Base-by-base conservation (phyloP, 2,888 invertebrate species). In the Drosophila nr. perissopoda region DNA sequence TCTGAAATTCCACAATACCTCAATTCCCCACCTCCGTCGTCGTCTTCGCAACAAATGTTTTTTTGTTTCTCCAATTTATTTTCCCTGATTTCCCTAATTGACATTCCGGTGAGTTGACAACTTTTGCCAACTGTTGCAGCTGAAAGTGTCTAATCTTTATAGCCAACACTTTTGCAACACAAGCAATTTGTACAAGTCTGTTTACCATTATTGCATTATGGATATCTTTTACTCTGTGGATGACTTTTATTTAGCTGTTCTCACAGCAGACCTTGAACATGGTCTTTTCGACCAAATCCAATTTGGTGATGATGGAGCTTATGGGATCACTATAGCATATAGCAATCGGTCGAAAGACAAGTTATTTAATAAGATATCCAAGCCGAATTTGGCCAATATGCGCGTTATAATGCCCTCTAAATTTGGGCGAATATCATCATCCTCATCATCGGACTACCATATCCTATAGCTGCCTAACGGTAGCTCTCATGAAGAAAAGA, bases 1-100 rank as follows among this genome's bases (percentile, higher is more conserved):
- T 13, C 31, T 10, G 18, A 54, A n/a, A 53, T 66, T 59, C 53
- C 60, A 6, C 13, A n/a, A 34, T 27, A 21, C 36, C 18, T 13
- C 49, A 29, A n/a, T 38, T 38, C 4, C 46, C 21, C 40, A 25
- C 11, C 18, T 34, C 29, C 21, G 4, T 13, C 25, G 25, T 16
- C 16, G 34, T 21, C 29, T 36, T 36, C 33, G 36, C 27, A 54
- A 59, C 76, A 65, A 29, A 46, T 65, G 70, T 65, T 70, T 40
- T 13, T 56, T 29, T 56, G 4, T 21, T 29, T 62, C 62, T 51
- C 29, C 11, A 42, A 49, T 38, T 25, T 16, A 29, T 61, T 75
- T 70, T 33, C 29, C 70, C 49, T 16, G 31, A 31, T 31, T 57
- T 27, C 38, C 46, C 61, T 54, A 62, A 31, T 67, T 48, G 29